Conservation (phyloP, 1,140 invertebrate genomes). For the Anoplophora glabripennis region DNA sequence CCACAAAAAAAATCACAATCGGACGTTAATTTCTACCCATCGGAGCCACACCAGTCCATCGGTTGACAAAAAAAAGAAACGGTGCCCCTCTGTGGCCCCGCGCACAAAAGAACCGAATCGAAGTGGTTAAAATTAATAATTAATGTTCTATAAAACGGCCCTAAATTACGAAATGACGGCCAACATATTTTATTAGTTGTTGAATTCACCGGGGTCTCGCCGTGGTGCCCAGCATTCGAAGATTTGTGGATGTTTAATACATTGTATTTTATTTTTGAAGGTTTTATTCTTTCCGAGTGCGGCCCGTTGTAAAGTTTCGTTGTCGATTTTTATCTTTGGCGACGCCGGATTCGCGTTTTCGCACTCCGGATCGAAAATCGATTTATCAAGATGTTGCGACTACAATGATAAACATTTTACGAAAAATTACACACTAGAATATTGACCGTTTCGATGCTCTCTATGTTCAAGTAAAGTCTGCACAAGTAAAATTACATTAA, state of each 20-base stretch:
- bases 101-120: slow-evolving; percentile 27
- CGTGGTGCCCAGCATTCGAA: slow-evolving; percentile 17
- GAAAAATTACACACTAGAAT: no score
- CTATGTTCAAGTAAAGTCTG: no score
- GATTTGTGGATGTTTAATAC: slow-evolving; percentile 40
- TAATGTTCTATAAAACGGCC: slow-evolving; percentile 36
- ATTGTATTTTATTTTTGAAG: slow-evolving; percentile 38
- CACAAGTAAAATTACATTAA: no score
- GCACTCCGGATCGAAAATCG: no score
- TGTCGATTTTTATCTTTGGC: no score
- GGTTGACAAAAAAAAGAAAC: slow-evolving; percentile 25
- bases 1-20: slow-evolving; percentile 11
- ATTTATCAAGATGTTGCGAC: no score
- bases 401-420: no score
- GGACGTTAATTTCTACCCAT: slow-evolving; percentile 10
- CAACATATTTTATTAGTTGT: slow-evolving; percentile 39
- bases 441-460: no score
- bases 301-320: no score
- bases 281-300: slow-evolving; percentile 25
- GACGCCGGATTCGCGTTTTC: no score
- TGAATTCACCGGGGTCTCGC: slow-evolving; percentile 26
- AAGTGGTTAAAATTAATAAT: slow-evolving; percentile 37
- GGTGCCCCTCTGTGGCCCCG: slow-evolving; percentile 20
- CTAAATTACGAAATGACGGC: slow-evolving; percentile 32
- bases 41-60: neutral